Conservation (phyloP, 2,113 vertebrate genomes). For the Pterocles orientalis region DNA sequence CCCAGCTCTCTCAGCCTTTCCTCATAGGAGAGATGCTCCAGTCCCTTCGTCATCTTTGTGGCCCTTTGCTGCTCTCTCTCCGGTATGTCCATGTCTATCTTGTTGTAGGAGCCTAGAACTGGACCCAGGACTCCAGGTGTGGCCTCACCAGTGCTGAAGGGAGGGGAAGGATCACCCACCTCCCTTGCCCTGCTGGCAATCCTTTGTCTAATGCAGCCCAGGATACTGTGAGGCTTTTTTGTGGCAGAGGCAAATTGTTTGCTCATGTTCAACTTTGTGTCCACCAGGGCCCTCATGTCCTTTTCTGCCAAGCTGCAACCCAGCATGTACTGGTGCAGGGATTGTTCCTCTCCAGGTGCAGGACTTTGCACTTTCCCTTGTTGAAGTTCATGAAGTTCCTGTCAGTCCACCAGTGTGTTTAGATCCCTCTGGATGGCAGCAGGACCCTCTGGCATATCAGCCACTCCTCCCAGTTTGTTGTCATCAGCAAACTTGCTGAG, state of each 20-base stretch:
- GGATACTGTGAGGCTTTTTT: background rate
- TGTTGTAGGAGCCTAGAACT: background rate
- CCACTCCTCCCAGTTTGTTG: background rate
- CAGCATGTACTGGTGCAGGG: accelerated
- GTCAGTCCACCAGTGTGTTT: background rate
- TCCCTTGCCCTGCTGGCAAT: background rate
- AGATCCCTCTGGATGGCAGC: background rate
- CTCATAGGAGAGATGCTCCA: background rate
- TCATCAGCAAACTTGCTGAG: background rate
- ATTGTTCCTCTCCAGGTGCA: background rate
- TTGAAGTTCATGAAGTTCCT: background rate
- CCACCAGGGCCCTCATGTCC: too few relatives aligned
- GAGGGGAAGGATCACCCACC: background rate
- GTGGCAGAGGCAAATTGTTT: background rate
- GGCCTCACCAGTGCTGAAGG: background rate
- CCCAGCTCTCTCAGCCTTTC: background rate
- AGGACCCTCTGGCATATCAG: background rate
- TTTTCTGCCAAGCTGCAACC: too few relatives aligned
- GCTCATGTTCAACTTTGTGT: background rate
- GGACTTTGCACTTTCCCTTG: background rate
- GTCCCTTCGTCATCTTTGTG: background rate
- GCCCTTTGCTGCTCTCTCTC: background rate
- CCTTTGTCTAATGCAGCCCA: background rate
- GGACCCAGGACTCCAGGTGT: background rate
- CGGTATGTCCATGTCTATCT: background rate